Percentiles rank a stretch among this genome's conserved stretches.
Evolutionary conservation across 2,113 vertebrate genomes (phyloP).

Genomic region (Egretta garzetta): DNA sequence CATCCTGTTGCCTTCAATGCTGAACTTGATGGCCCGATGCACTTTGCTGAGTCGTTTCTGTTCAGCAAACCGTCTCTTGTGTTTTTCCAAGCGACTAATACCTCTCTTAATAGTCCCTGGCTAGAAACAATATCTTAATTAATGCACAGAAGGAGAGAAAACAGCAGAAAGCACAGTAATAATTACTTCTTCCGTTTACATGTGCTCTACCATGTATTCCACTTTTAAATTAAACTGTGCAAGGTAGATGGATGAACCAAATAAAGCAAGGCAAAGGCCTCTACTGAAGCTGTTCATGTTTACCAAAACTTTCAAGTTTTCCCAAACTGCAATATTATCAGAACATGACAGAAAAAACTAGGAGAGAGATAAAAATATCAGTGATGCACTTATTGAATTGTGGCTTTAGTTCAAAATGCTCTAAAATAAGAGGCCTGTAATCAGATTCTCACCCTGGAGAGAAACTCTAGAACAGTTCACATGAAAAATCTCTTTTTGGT

Average conservation of each 20-base stretch:
- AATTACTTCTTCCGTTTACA: neutral
- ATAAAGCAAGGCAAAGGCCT: neutral
- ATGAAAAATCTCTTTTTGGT: neutral
- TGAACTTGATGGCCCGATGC: constrained; percentile 93
- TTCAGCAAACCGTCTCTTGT: constrained; percentile 92
- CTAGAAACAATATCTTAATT: constrained; percentile 81
- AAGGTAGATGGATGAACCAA: neutral
- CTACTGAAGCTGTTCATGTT: neutral
- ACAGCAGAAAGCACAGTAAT: constrained; percentile 61
- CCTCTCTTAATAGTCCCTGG: constrained; percentile 85
- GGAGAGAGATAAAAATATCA: neutral
- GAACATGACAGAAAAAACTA: neutral
- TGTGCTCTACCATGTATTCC: neutral
- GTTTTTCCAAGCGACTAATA: constrained; percentile 92
- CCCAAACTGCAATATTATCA: neutral
- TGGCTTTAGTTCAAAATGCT: neutral
- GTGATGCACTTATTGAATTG: neutral
- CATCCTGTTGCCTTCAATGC: constrained; percentile 96
- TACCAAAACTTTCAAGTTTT: neutral
- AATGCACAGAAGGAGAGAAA: constrained; percentile 69
- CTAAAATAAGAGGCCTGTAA: neutral
- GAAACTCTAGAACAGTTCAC: neutral
- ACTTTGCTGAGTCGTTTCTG: constrained; percentile 84
- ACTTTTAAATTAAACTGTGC: neutral
- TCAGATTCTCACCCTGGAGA: neutral